Evolutionary conservation across 1,140 invertebrate genomes (phyloP).

Genomic region (Drosophila parabipectinata): DNA sequence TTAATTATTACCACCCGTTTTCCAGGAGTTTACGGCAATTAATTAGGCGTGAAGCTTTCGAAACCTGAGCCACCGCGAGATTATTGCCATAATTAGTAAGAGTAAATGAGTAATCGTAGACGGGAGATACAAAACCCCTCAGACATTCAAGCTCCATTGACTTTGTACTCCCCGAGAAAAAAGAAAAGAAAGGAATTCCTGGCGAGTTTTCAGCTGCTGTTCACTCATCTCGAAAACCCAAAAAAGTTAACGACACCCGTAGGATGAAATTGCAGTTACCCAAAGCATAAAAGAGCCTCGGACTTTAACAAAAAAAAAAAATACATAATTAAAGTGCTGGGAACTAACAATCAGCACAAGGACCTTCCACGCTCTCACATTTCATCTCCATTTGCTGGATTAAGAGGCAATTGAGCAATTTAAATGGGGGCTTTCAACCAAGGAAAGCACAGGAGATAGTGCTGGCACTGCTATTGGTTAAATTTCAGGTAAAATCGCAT

Average conservation of each 20-base stretch:
- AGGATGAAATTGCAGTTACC: conserved; percentile 27
- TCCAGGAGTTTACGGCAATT: conserved; percentile 41
- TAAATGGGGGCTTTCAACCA: conserved; percentile 8
- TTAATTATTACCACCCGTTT: conserved; percentile 12
- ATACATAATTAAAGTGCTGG: conserved; percentile 47
- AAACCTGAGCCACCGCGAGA: conserved; percentile 42
- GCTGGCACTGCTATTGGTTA: background rate
- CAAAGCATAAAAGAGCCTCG: conserved; percentile 21
- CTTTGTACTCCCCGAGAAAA: conserved; percentile 10
- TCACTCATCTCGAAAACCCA: conserved; percentile 46
- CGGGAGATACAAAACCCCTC: conserved; percentile 7
- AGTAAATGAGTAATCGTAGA: conserved; percentile 34
- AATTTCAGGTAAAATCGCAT: background rate
- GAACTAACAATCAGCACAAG: conserved; percentile 6
- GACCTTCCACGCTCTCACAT: conserved; percentile 4
- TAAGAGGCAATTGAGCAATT: conserved; percentile 23
- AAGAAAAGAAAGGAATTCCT: conserved; percentile 10
- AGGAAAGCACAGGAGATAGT: background rate
- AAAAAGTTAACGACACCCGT: conserved; percentile 61
- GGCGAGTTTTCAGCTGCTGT: conserved; percentile 42
- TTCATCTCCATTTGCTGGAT: conserved; percentile 6
- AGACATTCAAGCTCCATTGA: conserved; percentile 49
- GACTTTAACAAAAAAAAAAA: conserved; percentile 21
- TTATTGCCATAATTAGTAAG: conserved; percentile 57
- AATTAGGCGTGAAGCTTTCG: conserved; percentile 58